Evolutionary conservation across 1,140 invertebrate species (phyloP).

Genomic region (Melipona quadrifasciata): DNA sequence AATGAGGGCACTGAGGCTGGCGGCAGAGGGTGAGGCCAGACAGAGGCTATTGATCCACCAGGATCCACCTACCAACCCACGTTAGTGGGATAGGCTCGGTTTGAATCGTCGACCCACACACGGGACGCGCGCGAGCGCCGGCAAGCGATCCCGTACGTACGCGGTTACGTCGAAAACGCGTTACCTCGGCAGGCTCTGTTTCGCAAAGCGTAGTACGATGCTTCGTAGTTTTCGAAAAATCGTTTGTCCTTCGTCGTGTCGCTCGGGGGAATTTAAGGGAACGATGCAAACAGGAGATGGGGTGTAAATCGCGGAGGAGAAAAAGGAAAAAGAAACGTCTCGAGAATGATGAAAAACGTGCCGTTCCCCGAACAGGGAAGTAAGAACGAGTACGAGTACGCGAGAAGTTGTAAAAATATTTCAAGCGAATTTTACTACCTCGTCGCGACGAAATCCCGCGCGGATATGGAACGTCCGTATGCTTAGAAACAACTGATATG

Average conservation of each 20-base stretch:
- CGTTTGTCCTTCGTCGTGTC: not conserved
- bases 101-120: slow-evolving; percentile 67
- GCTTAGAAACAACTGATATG: slow-evolving; percentile 39
- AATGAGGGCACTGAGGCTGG: slow-evolving; percentile 74
- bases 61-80: slow-evolving; percentile 74
- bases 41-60: slow-evolving; percentile 79
- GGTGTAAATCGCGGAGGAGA: too few relatives aligned
- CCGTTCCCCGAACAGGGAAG: not conserved
- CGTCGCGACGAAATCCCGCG: not conserved
- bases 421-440: not conserved
- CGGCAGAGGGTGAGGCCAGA: slow-evolving; percentile 78
- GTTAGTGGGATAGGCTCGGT: slow-evolving; percentile 75
- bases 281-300: not conserved
- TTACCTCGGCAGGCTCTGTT: slow-evolving; percentile 14
- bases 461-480: not conserved
- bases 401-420: not conserved
- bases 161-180: slow-evolving; percentile 48
- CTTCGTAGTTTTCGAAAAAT: not conserved
- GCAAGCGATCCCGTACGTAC: not conserved
- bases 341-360: not conserved
- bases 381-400: not conserved
- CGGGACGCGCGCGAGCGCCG: not conserved
- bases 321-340: not conserved
- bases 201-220: slow-evolving; percentile 12
- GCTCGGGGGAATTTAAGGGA: not conserved